Evolutionary conservation across 2,797 vertebrate species (phyloP).

Genomic region (Hipposideros larvatus): DNA sequence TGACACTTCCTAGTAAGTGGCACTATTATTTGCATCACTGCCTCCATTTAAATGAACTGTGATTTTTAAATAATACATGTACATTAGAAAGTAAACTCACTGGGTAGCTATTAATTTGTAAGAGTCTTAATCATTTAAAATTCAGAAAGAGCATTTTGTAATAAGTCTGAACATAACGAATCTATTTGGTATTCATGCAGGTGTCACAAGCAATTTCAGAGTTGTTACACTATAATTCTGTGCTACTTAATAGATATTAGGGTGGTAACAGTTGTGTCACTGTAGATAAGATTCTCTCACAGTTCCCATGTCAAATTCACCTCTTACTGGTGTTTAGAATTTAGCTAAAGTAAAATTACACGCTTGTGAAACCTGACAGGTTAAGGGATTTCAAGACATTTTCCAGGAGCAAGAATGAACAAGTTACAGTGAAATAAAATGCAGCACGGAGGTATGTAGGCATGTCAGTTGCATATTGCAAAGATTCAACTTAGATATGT

Average conservation of each 20-base stretch:
- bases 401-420: conserved; percentile 63
- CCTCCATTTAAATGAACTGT: conserved; percentile 76
- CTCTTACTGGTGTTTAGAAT: conserved; percentile 76
- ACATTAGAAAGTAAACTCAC: conserved; percentile 69
- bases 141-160: conserved; percentile 87
- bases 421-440: conserved; percentile 8
- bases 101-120: conserved; percentile 85
- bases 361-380: conserved; percentile 56
- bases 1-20: conserved; percentile 61
- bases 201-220: conserved; percentile 87
- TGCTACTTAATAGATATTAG: conserved; percentile 84
- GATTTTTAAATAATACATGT: conserved; percentile 83
- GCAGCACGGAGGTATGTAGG: neutral
- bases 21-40: conserved; percentile 75
- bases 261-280: conserved; percentile 69
- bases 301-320: conserved; percentile 76
- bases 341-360: conserved; percentile 79
- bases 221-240: conserved; percentile 87
- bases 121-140: conserved; percentile 87
- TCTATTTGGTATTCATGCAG: conserved; percentile 86
- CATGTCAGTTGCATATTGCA: neutral
- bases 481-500: conserved; percentile 58
- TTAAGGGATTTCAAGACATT: conserved; percentile 68
- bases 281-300: conserved; percentile 80
- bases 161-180: conserved; percentile 84